Percentiles rank a stretch among this genome's conserved stretches.
phyloP scores from a whole-genome alignment of 2,888 invertebrate species.

The Pristionchus arcanus region DNA sequence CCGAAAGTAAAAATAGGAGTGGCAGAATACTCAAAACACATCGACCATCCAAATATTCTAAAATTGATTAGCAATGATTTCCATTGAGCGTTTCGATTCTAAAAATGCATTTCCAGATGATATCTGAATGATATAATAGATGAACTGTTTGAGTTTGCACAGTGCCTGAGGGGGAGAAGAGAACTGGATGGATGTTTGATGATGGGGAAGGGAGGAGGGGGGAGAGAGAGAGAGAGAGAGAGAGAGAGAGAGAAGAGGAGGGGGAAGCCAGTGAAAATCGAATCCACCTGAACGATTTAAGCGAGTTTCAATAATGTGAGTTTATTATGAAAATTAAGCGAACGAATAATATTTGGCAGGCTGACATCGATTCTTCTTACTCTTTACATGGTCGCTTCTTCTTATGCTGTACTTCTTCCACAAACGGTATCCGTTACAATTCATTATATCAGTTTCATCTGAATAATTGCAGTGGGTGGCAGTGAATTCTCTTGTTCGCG shows the following conservation, averaged over 20 bases:
- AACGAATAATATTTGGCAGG: not conserved
- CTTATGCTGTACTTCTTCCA: conserved; percentile 36
- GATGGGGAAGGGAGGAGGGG: not conserved
- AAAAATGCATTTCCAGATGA: not conserved
- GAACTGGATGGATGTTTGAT: conserved; percentile 37
- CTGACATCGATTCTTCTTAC: conserved; percentile 30
- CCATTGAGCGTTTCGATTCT: not conserved
- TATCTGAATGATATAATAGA: not conserved
- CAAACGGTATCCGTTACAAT: conserved; percentile 5
- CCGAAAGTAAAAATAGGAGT: not conserved
- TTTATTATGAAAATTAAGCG: not conserved
- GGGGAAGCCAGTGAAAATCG: not conserved
- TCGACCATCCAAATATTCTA: not conserved
- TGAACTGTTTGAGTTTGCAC: not conserved
- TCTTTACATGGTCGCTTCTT: conserved; percentile 33
- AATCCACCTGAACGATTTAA: not conserved
- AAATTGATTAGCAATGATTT: not conserved
- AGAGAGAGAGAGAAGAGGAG: not conserved
- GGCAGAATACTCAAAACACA: not conserved
- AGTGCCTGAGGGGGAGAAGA: conserved; percentile 13
- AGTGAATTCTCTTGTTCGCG: conserved; percentile 11
- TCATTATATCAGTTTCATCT: not conserved
- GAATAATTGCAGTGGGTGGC: conserved; percentile 39
- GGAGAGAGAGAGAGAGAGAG: not conserved
- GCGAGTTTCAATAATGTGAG: conserved; percentile 19